Evolutionary conservation across 2,888 invertebrate species (phyloP).

Genomic region (Mesopsocus fuscifrons): DNA sequence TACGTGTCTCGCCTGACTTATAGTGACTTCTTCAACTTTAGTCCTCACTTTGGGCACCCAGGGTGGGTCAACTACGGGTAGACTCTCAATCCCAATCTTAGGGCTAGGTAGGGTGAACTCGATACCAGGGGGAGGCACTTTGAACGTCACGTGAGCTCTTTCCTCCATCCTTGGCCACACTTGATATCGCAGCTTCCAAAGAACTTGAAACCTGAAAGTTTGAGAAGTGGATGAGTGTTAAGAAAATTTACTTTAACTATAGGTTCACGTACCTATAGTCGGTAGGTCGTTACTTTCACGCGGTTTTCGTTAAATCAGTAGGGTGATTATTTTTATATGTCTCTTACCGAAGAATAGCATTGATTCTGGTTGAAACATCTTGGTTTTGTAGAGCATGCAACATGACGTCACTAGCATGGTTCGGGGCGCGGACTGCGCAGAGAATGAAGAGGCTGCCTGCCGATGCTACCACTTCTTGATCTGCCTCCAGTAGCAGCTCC

Average conservation of each 20-base stretch:
- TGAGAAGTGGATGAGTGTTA: neutral
- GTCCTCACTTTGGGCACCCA: conserved; percentile 98
- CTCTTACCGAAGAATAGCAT: conserved; percentile 50
- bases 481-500: conserved; percentile 86
- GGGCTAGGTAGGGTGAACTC: conserved; percentile 98
- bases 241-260: no score
- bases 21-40: conserved; percentile 95
- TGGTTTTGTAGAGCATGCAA: conserved; percentile 68
- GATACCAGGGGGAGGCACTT: conserved; percentile 96
- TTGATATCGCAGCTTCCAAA: conserved; percentile 95
- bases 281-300: conserved; percentile 12
- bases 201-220: conserved; percentile 57
- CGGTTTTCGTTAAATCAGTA: conserved; percentile 31
- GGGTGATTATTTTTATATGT: conserved; percentile 10
- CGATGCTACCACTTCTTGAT: conserved; percentile 65
- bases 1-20: conserved; percentile 93
- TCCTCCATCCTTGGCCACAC: conserved; percentile 99
- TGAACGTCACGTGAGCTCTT: conserved; percentile 84
- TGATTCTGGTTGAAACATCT: conserved; percentile 63
- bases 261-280: neutral
- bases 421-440: conserved; percentile 80
- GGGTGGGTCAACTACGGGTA: conserved; percentile 93
- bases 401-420: conserved; percentile 77
- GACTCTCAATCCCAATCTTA: conserved; percentile 88
- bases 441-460: conserved; percentile 83